phyloP scores from a whole-genome alignment of 2,888 invertebrate genomes.

The Siphlonurus alternatus region DNA sequence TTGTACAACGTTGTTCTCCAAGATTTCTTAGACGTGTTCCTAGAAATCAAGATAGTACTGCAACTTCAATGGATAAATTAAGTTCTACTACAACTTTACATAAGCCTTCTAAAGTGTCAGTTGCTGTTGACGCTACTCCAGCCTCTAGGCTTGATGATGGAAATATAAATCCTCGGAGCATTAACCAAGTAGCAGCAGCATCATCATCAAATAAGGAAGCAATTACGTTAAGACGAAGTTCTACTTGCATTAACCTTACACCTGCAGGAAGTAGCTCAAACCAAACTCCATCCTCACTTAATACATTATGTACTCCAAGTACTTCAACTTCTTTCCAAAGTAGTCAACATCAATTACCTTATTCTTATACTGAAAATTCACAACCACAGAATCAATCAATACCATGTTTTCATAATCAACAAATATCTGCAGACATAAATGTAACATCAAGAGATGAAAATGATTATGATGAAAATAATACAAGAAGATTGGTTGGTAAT shows the following conservation, averaged over 20 bases:
- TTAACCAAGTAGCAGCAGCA: slow-evolving; percentile 7
- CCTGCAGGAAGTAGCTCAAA: neutral
- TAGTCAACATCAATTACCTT: neutral
- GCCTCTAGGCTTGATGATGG: slow-evolving; percentile 37
- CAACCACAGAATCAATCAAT: too few relatives aligned
- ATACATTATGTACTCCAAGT: neutral
- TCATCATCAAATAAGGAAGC: slow-evolving; percentile 4
- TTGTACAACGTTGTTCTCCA: slow-evolving; percentile 42
- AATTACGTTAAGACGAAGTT: slow-evolving; percentile 9
- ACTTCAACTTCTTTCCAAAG: neutral
- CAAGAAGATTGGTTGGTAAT: neutral
- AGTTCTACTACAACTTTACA: slow-evolving; percentile 23
- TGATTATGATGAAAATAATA: slow-evolving; percentile 17
- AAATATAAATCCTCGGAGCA: slow-evolving; percentile 15
- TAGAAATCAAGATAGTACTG: slow-evolving; percentile 6
- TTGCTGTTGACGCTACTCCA: slow-evolving; percentile 64
- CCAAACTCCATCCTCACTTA: neutral
- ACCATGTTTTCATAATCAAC: neutral
- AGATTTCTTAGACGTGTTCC: slow-evolving; percentile 36
- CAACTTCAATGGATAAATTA: slow-evolving; percentile 14
- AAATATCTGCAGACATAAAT: slow-evolving; percentile 55
- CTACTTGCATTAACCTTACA: slow-evolving; percentile 11
- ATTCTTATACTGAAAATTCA: neutral
- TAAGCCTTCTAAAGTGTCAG: slow-evolving; percentile 50
- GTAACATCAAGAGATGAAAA: slow-evolving; percentile 47